phyloP scores from a whole-genome alignment of 2,797 vertebrate genomes.

The Tapera naevia region DNA sequence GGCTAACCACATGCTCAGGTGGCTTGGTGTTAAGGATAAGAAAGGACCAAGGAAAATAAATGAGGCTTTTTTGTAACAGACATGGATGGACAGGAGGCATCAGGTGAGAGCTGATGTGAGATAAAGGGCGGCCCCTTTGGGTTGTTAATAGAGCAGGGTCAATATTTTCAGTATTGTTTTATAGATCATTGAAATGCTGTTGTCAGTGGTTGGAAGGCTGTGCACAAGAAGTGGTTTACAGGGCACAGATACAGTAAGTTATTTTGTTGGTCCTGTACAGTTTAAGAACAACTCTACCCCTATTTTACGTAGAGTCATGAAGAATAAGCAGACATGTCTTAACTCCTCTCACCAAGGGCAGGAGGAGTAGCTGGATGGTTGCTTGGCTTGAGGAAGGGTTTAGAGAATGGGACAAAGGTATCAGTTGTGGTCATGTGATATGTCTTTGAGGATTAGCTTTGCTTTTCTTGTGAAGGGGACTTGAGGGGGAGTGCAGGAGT shows the following conservation, averaged over 20 bases:
- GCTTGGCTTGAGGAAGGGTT: neutral
- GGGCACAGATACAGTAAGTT: neutral
- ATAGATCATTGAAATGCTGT: neutral
- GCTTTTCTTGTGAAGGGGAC: neutral
- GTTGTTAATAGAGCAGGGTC: neutral
- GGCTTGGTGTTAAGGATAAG: neutral
- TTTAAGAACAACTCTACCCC: neutral
- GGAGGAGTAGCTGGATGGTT: neutral
- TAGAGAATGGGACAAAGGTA: neutral
- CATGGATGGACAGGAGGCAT: neutral
- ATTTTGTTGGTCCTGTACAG: neutral
- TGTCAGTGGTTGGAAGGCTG: neutral
- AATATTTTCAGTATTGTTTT: slow-evolving; percentile 1
- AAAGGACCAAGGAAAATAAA: neutral
- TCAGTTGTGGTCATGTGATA: neutral
- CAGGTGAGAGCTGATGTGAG: neutral
- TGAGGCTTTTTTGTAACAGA: neutral
- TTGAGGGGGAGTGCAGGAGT: neutral
- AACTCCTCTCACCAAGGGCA: neutral
- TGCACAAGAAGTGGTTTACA: neutral
- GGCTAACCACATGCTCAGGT: neutral
- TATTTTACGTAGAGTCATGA: neutral
- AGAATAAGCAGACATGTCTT: neutral
- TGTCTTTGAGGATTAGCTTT: neutral
- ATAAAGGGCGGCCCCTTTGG: neutral